Base-by-base conservation (phyloP, 2,888 invertebrate species). In the Drosophila anomalata region DNA sequence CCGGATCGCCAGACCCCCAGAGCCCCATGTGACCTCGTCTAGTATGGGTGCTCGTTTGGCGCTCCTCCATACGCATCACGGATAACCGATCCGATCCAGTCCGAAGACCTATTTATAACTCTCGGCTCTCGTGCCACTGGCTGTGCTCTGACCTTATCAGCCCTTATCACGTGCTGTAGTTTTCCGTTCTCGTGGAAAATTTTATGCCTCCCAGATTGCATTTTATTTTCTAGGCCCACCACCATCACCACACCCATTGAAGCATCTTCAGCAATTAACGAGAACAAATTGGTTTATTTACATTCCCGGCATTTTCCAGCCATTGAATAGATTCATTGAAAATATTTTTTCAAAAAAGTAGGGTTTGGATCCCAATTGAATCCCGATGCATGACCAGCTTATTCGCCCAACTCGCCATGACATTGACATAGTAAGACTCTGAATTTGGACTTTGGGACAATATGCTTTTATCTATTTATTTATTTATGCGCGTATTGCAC, bases 141-240 rank as follows among this genome's bases (percentile, higher is more conserved):
- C 57, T 47, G 7, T 22, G 44, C 50, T 4, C 50, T 4, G n/a
- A 24, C 24, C 58, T 77, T 81, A 81, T 81, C 81, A 72, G 59
- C 39, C 50, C 82, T 81, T 81, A 82, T 82, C 87, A 86, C 84
- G 87, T 86, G 87, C 81, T 75, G 84, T 83, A 84, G 81, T 87
- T 83, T 83, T 83, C 82, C 82, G 81, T 63, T 84, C 62, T 67
- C 73, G 62, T 82, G 82, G 80, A 82, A 86, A 66, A 69, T 86
- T 78, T 56, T 36, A 33, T 44, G 36, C 24, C 22, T 41, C 33
- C 3, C 20, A 36, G 31, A 47, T 48, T 59, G 61, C 31, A 7
- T 17, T 42, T 5, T 17, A 42, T 42, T 42, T 42, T 11, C 41
- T 20, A 7, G 36, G 6, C 12, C 12, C 31, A 9, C 31, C 3